Conservation (phyloP, 2,888 invertebrate genomes). For the Julus scanicus region DNA sequence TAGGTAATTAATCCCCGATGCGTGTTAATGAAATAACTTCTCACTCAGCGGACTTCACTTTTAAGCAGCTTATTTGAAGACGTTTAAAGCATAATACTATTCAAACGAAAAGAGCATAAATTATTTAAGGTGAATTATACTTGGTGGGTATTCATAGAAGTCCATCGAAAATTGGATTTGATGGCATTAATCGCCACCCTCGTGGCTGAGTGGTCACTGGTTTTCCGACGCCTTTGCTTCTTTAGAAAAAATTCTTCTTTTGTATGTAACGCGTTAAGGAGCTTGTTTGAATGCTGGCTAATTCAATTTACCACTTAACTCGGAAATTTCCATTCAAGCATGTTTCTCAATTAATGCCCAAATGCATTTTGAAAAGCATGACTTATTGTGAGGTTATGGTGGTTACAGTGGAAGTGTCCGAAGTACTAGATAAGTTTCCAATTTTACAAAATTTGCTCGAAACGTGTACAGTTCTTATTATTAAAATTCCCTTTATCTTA, state of each 20-base stretch:
- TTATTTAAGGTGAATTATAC: background rate
- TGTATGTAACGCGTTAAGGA: background rate
- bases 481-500: background rate
- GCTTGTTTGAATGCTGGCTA: background rate
- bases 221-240: background rate
- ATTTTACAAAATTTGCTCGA: background rate
- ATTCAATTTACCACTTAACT: background rate
- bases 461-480: too few relatives aligned
- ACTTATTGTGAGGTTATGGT: background rate
- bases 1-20: background rate
- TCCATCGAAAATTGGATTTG: background rate
- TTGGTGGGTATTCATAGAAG: background rate
- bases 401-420: background rate
- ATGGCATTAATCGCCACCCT: background rate
- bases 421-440: background rate
- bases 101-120: background rate
- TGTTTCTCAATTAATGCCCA: background rate
- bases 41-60: background rate
- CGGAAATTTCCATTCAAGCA: too few relatives aligned
- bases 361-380: background rate
- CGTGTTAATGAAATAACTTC: background rate
- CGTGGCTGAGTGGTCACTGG: background rate
- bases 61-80: background rate
- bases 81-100: background rate
- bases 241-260: background rate